Evolutionary conservation across 1,140 invertebrate genomes (phyloP), one percentile per base, ranked within the genome.

Genomic region (Drosophila ogumai): DNA sequence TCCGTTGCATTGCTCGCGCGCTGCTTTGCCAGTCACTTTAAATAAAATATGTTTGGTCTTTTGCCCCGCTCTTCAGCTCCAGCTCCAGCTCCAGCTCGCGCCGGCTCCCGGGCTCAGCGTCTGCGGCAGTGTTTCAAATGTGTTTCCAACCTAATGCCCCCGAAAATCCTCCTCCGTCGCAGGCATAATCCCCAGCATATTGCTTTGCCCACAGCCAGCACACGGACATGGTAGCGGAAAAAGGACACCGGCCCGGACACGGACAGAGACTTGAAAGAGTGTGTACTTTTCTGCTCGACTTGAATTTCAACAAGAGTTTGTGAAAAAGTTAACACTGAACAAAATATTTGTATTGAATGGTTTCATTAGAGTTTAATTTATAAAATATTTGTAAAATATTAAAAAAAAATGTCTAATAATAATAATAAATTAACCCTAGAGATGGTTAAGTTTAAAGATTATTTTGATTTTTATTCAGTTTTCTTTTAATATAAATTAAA

Each of bases 281-380:
- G 85, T 90, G 85, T 90, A 90, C 81, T 90, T 90, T 90, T 90
- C 85, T 90, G 85, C 85, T 90, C 78, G 85, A 90, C 85, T 88
- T 90, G 86, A 90, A 82, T 90, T 90, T 81, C 78, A 72, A 72
- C 68, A 72, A 69, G 66, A 72, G 63, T 40, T 44, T 13, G 28
- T 8, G 31, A 64, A 41, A 13, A 32, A 10, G 9, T 31, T 28
- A 25, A 12, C 59, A 50, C 44, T 17, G 15, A 9, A 17, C 34
- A 34, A 64, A 6, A 22, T 34, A 6, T 60, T 47, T 0, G 3
- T n/a, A 28, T 12, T 0, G 1, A 31, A 15, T 36, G 3, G 15
- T 4, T 10, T 17, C 6, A 17, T 7, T 0, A 3, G 3, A 6
- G 0, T n/a, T 32, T 1, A 2, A 12, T 32, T 32, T 32, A 6